Conservation (phyloP, 2,797 vertebrate species). For the Pseudotriccus pelzelni region DNA sequence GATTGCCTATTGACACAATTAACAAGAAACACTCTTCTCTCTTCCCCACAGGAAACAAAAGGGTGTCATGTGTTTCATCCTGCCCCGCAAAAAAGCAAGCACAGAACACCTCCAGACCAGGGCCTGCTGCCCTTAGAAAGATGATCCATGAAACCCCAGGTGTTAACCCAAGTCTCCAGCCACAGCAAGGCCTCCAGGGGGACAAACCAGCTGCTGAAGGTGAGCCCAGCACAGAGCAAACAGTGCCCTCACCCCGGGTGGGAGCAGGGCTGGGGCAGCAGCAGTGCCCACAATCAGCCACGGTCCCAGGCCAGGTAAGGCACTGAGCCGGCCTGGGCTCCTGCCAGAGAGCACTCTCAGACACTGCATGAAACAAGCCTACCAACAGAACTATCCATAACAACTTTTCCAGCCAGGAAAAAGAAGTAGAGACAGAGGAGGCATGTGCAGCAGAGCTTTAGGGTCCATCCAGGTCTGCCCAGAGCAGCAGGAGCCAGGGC, state of each 20-base stretch:
- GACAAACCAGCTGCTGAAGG: neutral
- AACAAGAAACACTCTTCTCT: neutral
- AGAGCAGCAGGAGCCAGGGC: neutral
- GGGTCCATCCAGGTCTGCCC: too few relatives aligned
- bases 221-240: neutral
- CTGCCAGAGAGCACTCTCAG: neutral
- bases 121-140: neutral
- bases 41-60: neutral
- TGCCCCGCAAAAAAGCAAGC: neutral
- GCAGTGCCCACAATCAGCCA: neutral
- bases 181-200: neutral
- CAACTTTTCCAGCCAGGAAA: neutral
- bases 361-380: neutral
- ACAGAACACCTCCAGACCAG: neutral
- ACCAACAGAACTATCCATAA: neutral
- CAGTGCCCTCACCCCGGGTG: neutral
- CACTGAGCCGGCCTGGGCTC: neutral
- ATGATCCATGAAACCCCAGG: accelerated
- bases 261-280: neutral
- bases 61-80: neutral
- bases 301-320: neutral
- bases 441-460: neutral
- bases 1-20: neutral
- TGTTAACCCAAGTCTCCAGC: neutral
- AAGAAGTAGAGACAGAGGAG: neutral